Evolutionary conservation across 1,140 invertebrate species (phyloP).

Genomic region (Drosophila gunungcola): DNA sequence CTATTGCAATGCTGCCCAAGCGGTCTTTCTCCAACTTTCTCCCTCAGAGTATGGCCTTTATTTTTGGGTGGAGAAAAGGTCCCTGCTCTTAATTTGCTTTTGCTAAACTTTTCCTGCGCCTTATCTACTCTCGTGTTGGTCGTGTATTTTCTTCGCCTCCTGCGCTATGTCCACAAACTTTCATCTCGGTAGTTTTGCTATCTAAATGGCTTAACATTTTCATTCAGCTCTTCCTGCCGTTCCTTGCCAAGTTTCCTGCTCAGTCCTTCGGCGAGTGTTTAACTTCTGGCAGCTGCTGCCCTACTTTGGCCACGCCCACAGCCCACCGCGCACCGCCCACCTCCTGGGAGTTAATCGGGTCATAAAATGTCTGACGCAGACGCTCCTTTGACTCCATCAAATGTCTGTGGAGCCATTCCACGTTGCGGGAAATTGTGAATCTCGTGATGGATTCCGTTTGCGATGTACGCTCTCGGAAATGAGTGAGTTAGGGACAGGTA

Average conservation of each 20-base stretch:
- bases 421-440: conserved; percentile 10
- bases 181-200: conserved; percentile 48
- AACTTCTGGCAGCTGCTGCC: conserved; percentile 29
- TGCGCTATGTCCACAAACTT: conserved; percentile 38
- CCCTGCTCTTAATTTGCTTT: conserved; percentile 62
- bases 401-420: not conserved
- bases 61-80: not conserved
- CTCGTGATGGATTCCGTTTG: conserved; percentile 16
- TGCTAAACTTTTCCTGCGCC: conserved; percentile 22
- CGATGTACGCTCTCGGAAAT: conserved; percentile 11
- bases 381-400: conserved; percentile 34
- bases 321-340: not conserved
- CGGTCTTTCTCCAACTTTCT: not conserved
- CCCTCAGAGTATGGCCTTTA: conserved; percentile 1
- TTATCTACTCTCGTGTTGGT: not conserved
- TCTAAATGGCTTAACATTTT: conserved; percentile 61
- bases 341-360: conserved; percentile 59
- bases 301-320: conserved; percentile 22
- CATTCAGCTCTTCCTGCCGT: conserved; percentile 36
- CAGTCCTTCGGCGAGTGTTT: conserved; percentile 1
- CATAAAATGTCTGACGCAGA: conserved; percentile 57
- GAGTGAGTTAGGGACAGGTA: conserved; percentile 2
- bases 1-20: not conserved
- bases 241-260: conserved; percentile 1
- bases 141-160: conserved; percentile 14